These are phyloP conservation scores for Eulemur albifrons DNA, from an alignment of 2,797 vertebrate species.

Conservation along the genomic window DNA sequence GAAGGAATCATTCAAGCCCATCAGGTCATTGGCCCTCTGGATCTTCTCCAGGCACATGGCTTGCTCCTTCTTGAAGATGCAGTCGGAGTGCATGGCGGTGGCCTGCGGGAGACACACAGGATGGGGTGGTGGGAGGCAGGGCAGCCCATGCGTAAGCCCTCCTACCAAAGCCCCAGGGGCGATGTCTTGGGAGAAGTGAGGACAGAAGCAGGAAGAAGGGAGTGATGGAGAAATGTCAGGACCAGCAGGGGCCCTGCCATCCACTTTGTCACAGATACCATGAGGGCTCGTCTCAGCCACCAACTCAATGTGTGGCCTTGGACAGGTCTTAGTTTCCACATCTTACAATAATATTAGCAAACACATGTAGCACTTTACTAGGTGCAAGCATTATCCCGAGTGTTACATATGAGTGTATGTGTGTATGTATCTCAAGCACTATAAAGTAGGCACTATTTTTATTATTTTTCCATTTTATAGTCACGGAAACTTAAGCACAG, in stretches of 20 bases:
- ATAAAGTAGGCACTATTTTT: not conserved
- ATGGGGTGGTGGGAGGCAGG: fast-evolving
- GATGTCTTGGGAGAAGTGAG: fast-evolving
- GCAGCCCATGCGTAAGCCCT: fast-evolving
- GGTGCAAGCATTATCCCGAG: not conserved
- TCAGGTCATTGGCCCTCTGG: constrained; percentile 77
- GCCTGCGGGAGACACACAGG: constrained; percentile 79
- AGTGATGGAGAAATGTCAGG: not conserved
- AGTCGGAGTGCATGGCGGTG: constrained; percentile 87
- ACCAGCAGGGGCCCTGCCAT: not conserved
- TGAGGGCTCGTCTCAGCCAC: not conserved
- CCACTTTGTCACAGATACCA: not conserved
- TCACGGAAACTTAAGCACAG: not conserved
- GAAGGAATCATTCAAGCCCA: constrained; percentile 82
- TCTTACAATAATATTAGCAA: not conserved
- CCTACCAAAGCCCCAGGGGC: not conserved
- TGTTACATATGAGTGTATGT: too few relatives aligned
- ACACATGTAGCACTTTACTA: not conserved
- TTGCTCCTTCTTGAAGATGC: constrained; percentile 93
- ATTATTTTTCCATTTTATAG: not conserved
- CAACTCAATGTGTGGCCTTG: not conserved
- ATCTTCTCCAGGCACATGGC: constrained; percentile 93
- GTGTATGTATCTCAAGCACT: not conserved
- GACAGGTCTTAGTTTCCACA: not conserved
- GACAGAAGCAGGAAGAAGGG: not conserved